A percentile compares a stretch with the other conserved stretches of the same genome.
Evolutionary conservation across 1,140 invertebrate genomes (phyloP).

Genomic region (Eueides isabella): DNA sequence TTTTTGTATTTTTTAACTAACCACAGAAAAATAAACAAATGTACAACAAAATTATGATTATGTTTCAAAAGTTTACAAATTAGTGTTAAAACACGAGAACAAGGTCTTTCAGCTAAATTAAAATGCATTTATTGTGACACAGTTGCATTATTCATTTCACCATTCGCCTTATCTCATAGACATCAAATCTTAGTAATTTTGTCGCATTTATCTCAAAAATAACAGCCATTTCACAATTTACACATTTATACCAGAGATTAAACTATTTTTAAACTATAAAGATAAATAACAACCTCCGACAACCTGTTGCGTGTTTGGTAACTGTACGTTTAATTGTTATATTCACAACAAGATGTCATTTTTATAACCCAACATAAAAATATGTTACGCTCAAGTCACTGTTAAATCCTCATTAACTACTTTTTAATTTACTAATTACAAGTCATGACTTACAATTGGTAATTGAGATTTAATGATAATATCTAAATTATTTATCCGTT

Average conservation of each 20-base stretch:
- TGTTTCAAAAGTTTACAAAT: not conserved
- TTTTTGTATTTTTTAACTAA: too few species aligned
- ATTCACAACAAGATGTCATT: not conserved
- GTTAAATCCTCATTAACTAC: not conserved
- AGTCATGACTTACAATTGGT: not conserved
- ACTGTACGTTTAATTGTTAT: not conserved
- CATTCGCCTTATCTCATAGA: constrained; percentile 12
- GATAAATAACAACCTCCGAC: constrained; percentile 11
- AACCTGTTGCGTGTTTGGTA: not conserved
- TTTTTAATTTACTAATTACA: not conserved
- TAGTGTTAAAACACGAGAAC: not conserved
- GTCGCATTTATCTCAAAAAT: constrained; percentile 20
- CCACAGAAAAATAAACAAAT: not conserved
- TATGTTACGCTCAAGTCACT: not conserved
- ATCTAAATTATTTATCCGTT: too few species aligned
- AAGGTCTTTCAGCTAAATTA: not conserved
- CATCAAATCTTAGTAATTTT: constrained; percentile 29
- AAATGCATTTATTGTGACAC: not conserved
- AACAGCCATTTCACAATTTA: constrained; percentile 3
- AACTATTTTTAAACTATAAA: constrained; percentile 5
- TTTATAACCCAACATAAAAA: not conserved
- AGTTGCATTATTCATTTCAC: constrained; percentile 10
- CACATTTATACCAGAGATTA: not conserved
- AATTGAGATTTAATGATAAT: too few species aligned
- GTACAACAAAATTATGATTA: not conserved